Percentiles rank a stretch among this genome's conserved stretches.
Conservation (phyloP, 2,797 vertebrate species). For the Ibycter americanus region DNA sequence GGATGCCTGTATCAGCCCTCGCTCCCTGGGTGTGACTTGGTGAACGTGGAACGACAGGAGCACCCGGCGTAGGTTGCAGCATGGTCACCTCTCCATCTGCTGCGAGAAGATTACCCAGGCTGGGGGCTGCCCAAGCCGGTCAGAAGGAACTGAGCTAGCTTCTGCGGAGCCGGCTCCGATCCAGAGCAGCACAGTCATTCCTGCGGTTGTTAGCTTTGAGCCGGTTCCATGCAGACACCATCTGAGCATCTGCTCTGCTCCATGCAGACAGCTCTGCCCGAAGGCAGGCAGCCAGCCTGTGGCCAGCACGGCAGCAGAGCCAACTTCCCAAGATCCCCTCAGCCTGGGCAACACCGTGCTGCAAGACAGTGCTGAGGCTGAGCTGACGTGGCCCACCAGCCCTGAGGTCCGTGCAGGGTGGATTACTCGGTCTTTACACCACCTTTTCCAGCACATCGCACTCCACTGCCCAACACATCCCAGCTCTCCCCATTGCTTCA, state of each 20-base stretch:
- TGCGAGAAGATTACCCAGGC: background rate
- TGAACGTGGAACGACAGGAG: accelerated
- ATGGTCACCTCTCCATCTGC: background rate
- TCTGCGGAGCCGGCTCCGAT: background rate
- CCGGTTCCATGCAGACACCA: background rate
- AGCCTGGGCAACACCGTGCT: background rate
- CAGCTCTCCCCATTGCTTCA: background rate
- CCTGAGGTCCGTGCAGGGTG: background rate
- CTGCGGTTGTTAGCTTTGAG: background rate
- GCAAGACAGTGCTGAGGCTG: background rate
- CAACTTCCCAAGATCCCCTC: background rate
- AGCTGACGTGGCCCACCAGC: accelerated
- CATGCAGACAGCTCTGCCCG: background rate
- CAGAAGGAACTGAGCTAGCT: background rate
- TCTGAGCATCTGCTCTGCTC: background rate
- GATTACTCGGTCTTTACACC: background rate
- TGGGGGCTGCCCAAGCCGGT: background rate
- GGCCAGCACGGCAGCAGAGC: background rate
- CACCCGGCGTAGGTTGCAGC: accelerated
- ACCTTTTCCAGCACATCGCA: accelerated
- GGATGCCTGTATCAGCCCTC: background rate
- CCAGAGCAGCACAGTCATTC: background rate
- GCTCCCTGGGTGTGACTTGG: background rate
- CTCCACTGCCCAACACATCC: background rate
- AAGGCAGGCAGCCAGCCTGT: background rate